phyloP scores from a whole-genome alignment of 2,113 vertebrate species.

The Corythornis cristatus region DNA sequence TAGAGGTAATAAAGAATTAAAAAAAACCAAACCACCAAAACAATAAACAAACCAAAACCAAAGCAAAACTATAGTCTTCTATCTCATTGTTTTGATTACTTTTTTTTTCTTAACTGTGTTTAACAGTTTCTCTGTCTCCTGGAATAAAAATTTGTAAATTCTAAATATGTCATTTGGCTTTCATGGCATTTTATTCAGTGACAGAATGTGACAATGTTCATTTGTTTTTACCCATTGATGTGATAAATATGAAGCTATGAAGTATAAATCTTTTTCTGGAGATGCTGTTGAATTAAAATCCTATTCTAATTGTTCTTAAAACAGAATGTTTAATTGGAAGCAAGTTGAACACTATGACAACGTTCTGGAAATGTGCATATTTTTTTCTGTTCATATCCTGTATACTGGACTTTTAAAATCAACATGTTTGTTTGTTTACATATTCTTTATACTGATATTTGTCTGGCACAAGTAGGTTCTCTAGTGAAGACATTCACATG shows the following conservation, averaged over 20 bases:
- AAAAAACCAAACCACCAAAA: neutral
- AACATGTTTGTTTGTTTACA: neutral
- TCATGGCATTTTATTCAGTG: conserved; percentile 31
- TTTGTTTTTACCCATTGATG: neutral
- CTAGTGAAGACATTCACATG: neutral
- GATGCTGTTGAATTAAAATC: conserved; percentile 1
- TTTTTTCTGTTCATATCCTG: neutral
- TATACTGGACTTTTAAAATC: conserved; percentile 22
- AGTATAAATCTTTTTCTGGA: conserved; percentile 4
- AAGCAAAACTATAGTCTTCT: neutral
- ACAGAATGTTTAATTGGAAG: conserved; percentile 32
- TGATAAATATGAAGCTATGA: conserved; percentile 15
- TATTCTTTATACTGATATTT: conserved; percentile 32
- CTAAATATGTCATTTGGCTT: conserved; percentile 17
- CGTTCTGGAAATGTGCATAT: neutral
- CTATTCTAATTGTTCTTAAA: conserved; percentile 1
- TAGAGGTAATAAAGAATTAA: neutral
- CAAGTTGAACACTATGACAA: neutral
- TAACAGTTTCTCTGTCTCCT: neutral
- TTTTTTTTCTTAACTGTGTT: neutral
- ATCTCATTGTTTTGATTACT: neutral
- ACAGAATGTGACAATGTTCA: neutral
- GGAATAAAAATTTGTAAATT: conserved; percentile 14
- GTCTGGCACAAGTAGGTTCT: neutral
- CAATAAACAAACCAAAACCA: too few relatives aligned